Evolutionary conservation across 2,113 vertebrate species (phyloP), one percentile per base, ranked within the genome.

Genomic region (Tragulus kanchil): DNA sequence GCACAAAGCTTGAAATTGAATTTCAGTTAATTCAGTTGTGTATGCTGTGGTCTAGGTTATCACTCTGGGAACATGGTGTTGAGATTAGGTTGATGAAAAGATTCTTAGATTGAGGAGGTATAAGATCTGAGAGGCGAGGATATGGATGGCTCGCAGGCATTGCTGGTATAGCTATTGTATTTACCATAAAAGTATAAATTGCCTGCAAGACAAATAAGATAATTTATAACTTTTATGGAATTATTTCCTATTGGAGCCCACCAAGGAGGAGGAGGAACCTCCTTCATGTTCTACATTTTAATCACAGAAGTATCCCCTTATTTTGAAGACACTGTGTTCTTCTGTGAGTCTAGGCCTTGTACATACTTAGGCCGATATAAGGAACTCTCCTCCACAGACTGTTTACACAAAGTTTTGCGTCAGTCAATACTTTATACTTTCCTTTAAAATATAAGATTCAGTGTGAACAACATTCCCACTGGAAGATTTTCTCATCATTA

Each of bases 381-480:
- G 3, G 59, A 90, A 62, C 6, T 75, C 26, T 84, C n/a, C 31
- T 77, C 12, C 5, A 3, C 8, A 50, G 45, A 71, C 50, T 64
- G 8, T 25, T 31, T 7, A 5, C 52, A 62, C n/a, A 61, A 6
- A 45, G 1, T 81, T 81, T 89, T 45, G 4, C 28, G 13, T 92
- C 4, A 2, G 3, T 42, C 50, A 67, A 54, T 67, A 36, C 15
- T 36, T 93, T 11, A 79, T 10, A 52, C 17, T 71, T 79, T 78
- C 26, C 36, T 67, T 88, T 71, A 52, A 81, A 93, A 52, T 84
- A 69, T 81, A 73, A 94, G 42, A 73, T n/a, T 82, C 15, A 93
- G 2, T 17, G 21, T 52, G 36, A 85, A 8, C 42, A 62, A 54
- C 26, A 54, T 79, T 87, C 21, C 42, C 65, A 56, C 11, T 52